Base-by-base conservation (phyloP, 2,888 invertebrate genomes). In the Cephus nigrinus region DNA sequence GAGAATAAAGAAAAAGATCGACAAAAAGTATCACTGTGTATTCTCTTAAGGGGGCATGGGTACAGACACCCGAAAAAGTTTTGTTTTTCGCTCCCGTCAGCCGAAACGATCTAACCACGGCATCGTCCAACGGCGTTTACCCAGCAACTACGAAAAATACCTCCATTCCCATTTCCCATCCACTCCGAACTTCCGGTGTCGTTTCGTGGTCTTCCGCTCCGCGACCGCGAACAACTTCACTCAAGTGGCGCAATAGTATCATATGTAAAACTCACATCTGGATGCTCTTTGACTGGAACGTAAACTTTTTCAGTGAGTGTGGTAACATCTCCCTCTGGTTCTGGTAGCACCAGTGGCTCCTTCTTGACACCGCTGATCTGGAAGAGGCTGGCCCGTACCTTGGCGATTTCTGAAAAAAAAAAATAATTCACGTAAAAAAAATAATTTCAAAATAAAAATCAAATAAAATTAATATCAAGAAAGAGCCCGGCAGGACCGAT, bases 281-380 rank as follows among this genome's bases (percentile, higher is more conserved):
- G 99, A 93, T 99, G 98, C 93, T 99, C 99, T 95, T 99, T 99
- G 89, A 98, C 98, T 92, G 99, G 99, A 92, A 99, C 99, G 93
- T 98, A 99, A 90, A 99, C 98, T 95, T 99, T 99, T 94, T 99
- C 99, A 93, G 98, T 98, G 91, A 98, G 95, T 90, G 98, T 97
- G 88, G 97, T 96, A 90, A 97, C 95, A 90, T 96, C 95, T 85
- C 98, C 98, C 88, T 97, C 96, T 82, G 97, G 94, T 90, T 98
- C 98, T 91, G 98, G 98, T 92, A 98, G 93, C 87, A 96, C 94
- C 87, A 98, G 94, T 79, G 98, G 97, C 92, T 98, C 98, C 92
- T 98, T 98, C 92, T 97, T 97, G 84, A 96, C 96, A 88, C 98
- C 99, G 94, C 98, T 98, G 94, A 99, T 98, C 95, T 99, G 99